Percentiles rank a stretch among this genome's conserved stretches.
Evolutionary conservation across 2,888 invertebrate genomes (phyloP).

Genomic region (Acanthopleura granulata): DNA sequence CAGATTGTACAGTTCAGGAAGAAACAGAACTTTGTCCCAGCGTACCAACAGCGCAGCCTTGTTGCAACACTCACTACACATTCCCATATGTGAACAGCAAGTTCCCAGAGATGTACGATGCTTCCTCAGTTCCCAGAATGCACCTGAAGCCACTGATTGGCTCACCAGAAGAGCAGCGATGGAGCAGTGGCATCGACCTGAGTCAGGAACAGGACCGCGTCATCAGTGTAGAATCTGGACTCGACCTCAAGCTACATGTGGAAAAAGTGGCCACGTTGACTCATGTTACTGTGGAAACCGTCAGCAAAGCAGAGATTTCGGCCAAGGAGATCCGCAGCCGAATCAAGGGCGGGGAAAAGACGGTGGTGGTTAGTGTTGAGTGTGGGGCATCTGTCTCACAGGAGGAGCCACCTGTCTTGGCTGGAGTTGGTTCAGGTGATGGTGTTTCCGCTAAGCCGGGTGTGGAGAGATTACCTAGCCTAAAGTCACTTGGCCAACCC

Average conservation of each 20-base stretch:
- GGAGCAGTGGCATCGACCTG: constrained; percentile 65
- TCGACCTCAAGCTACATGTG: constrained; percentile 70
- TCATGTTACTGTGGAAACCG: constrained; percentile 70
- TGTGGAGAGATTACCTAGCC: not conserved
- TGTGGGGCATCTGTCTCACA: not conserved
- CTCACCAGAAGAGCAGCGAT: constrained; percentile 26
- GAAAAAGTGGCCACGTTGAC: constrained; percentile 66
- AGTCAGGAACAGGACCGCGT: constrained; percentile 63
- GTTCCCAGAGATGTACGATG: constrained; percentile 74
- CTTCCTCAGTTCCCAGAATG: constrained; percentile 28
- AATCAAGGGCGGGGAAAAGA: constrained; percentile 68
- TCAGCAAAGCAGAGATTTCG: constrained; percentile 82
- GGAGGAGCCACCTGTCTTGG: not conserved
- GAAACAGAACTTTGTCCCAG: constrained; percentile 55
- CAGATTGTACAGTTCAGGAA: constrained; percentile 55
- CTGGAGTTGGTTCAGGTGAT: not conserved
- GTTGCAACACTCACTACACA: constrained; percentile 78
- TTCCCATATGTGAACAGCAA: constrained; percentile 78
- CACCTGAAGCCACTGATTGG: constrained; percentile 26
- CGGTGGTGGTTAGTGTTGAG: not conserved
- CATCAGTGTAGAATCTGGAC: constrained; percentile 67
- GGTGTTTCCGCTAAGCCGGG: not conserved
- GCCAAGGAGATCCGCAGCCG: constrained; percentile 85
- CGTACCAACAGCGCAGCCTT: constrained; percentile 72
- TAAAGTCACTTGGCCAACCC: not conserved